Conservation (phyloP, 2,113 vertebrate genomes). For the Azemiops feae region DNA sequence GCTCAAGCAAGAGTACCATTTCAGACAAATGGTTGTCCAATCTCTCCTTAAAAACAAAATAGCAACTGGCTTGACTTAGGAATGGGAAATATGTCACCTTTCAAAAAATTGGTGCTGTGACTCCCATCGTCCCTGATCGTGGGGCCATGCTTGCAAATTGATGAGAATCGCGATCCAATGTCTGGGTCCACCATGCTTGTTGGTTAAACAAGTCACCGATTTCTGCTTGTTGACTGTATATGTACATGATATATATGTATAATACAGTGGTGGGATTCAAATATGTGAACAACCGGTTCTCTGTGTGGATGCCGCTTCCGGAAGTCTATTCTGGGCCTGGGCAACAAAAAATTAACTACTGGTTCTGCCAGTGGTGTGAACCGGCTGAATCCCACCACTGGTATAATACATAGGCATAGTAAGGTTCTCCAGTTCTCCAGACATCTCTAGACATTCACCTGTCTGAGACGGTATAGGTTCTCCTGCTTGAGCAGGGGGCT, state of each 20-base stretch:
- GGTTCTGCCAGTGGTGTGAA: too few species aligned
- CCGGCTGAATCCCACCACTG: too few species aligned
- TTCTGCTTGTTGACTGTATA: background rate
- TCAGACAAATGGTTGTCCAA: too few species aligned
- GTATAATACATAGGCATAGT: background rate
- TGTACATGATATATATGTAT: too few species aligned
- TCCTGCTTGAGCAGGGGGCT: too few species aligned
- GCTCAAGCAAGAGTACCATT: too few species aligned
- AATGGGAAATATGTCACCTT: background rate
- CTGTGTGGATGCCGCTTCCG: too few species aligned
- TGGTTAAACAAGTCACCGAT: background rate
- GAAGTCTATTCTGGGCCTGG: too few species aligned
- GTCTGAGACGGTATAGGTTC: too few species aligned
- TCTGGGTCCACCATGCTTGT: background rate
- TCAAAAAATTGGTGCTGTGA: background rate
- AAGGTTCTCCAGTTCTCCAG: background rate
- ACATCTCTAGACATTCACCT: too few species aligned
- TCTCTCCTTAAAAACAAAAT: background rate
- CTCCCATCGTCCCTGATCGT: background rate
- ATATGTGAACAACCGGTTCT: too few species aligned
- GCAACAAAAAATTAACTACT: too few species aligned
- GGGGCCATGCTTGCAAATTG: background rate
- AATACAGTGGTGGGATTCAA: background rate
- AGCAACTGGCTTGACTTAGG: background rate
- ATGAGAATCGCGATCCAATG: background rate